Base-by-base conservation (phyloP, 2,113 vertebrate species). In the Thymallus thymallus region DNA sequence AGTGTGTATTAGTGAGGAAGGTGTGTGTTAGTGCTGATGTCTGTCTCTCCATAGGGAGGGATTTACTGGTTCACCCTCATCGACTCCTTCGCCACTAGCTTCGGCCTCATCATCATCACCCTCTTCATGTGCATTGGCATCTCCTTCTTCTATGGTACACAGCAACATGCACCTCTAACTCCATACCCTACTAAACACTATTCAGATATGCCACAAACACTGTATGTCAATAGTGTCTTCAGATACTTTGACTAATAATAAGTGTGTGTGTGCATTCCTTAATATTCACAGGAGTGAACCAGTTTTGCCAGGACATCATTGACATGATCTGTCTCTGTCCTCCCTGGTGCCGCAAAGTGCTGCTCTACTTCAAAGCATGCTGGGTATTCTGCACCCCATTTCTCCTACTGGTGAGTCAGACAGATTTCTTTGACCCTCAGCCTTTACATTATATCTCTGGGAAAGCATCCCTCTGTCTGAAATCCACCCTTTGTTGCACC, bases 41-140 rank as follows among this genome's bases (percentile, higher is more conserved):
- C 13, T 82, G 66, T 89, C 73, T 87, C 55, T 80, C 76, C 72
- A 70, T 85, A 95, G 94, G 94, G 94, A 72, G 94, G 94, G n/a
- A 94, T 95, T 84, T 94, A 94, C 89, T 95, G 94, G 94, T 94
- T 95, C 87, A 95, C 94, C 46, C 92, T 95, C 84, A 93, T 95
- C 74, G 94, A 95, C 85, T 91, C 93, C 65, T 95, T 94, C 93
- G 92, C 91, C 90, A 94, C 94, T 82, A 95, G 94, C 81, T 95
- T 95, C 0, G 94, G 94, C 74, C 93, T 95, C 88, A 94, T 95
- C 90, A 94, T 95, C 90, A 94, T 95, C 89, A 87, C 93, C 71
- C 86, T 95, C 76, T 95, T 94, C 90, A 95, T 94, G 93, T 94
- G 93, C 84, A 76, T 94, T 58, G 94, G 94, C 86, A 94, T 95